Conservation (phyloP, 2,888 invertebrate species). For the Erannis defoliaria region DNA sequence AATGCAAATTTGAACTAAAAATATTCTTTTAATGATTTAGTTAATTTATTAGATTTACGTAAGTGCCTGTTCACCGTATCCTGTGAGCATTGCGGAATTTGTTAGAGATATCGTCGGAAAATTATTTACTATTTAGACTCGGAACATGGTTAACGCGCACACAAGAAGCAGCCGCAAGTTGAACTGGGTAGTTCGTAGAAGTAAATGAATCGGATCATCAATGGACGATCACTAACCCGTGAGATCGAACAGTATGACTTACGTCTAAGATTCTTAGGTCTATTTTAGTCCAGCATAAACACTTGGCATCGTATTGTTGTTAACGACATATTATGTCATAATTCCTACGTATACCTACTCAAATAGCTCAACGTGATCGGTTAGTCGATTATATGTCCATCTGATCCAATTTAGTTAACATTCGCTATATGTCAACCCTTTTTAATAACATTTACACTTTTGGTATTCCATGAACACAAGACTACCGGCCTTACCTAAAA, state of each 20-base stretch:
- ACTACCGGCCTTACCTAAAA: too few species aligned
- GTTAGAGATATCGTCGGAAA: neutral
- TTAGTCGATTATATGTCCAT: too few species aligned
- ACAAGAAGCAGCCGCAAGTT: conserved; percentile 21
- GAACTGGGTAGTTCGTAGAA: conserved; percentile 37
- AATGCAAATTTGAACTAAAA: neutral
- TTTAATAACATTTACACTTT: too few species aligned
- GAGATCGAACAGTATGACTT: conserved; percentile 36
- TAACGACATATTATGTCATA: conserved; percentile 49
- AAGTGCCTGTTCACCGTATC: neutral
- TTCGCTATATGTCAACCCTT: too few species aligned
- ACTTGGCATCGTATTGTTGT: conserved; percentile 48
- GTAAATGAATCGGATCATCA: conserved; percentile 39
- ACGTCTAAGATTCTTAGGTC: conserved; percentile 30
- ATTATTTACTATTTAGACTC: conserved; percentile 3
- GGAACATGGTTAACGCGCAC: conserved; percentile 16
- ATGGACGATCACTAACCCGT: conserved; percentile 30
- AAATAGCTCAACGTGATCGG: conserved; percentile 36
- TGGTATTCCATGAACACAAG: too few species aligned
- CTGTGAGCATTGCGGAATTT: neutral
- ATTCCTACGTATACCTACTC: conserved; percentile 29
- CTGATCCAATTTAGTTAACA: too few species aligned
- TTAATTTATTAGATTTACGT: too few species aligned
- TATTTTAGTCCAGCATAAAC: conserved; percentile 38
- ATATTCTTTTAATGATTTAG: neutral